These are phyloP conservation scores for Diabrotica undecimpunctata DNA, from an alignment of 1,140 invertebrate species.

Conservation along the genomic window DNA sequence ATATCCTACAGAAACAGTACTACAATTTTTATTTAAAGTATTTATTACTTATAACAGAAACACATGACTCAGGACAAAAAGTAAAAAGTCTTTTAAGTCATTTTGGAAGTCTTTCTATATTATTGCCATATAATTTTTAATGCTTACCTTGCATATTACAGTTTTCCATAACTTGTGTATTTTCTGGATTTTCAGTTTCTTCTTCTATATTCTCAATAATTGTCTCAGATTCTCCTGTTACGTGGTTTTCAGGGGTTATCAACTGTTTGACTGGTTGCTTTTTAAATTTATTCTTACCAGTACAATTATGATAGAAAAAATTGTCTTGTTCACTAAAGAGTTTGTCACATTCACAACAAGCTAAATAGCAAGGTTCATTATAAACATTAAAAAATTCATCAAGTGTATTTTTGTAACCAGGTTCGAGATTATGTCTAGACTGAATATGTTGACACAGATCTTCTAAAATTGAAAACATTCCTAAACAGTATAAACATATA, in stretches of 20 bases:
- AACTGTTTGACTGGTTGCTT: constrained; percentile 28
- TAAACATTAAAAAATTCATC: constrained; percentile 63
- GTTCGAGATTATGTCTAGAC: constrained; percentile 69
- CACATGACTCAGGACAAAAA: too few relatives aligned
- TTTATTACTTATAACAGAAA: too few relatives aligned
- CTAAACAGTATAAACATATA: constrained; percentile 74
- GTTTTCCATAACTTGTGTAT: not conserved
- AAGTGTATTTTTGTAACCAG: constrained; percentile 58
- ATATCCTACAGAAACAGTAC: too few relatives aligned
- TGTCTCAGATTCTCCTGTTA: constrained; percentile 35
- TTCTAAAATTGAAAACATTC: constrained; percentile 74
- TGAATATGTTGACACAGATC: constrained; percentile 69
- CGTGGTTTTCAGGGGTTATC: constrained; percentile 37
- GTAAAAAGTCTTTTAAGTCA: too few relatives aligned
- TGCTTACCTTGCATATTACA: not conserved
- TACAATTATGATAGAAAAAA: constrained; percentile 69
- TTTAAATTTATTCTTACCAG: constrained; percentile 21
- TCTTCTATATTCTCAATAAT: not conserved
- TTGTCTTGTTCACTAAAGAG: constrained; percentile 68
- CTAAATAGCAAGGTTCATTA: constrained; percentile 65
- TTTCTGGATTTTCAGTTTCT: not conserved
- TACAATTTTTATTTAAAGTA: too few relatives aligned
- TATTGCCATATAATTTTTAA: too few relatives aligned
- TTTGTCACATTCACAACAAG: constrained; percentile 74
- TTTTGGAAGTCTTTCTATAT: too few relatives aligned